These are phyloP conservation scores for Ptilorrhoa leucosticta DNA, from an alignment of 2,113 vertebrate genomes.

Conservation along the genomic window DNA sequence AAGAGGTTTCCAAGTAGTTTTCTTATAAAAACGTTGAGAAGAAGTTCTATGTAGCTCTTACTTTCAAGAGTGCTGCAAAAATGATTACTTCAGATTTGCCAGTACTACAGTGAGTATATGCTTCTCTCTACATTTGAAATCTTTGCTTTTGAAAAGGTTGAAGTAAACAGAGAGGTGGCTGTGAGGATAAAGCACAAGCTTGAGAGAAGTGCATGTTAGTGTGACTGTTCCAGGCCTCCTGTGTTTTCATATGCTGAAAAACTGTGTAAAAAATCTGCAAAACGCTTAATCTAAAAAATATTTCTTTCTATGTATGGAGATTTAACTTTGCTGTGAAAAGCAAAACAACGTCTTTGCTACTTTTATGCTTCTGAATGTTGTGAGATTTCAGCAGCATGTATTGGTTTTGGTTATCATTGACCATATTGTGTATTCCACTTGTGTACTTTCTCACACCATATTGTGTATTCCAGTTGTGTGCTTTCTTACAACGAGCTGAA, in stretches of 20 bases:
- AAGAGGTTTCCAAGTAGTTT: conserved; percentile 37
- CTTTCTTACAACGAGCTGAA: background rate
- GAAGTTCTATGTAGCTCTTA: conserved; percentile 65
- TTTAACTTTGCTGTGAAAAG: background rate
- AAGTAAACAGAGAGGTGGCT: background rate
- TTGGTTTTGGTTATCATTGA: background rate
- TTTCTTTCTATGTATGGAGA: background rate
- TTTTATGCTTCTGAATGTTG: background rate
- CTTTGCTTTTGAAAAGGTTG: background rate
- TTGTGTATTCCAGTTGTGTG: background rate
- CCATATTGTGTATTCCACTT: background rate
- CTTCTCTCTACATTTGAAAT: background rate
- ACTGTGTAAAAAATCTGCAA: background rate
- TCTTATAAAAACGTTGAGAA: conserved; percentile 41
- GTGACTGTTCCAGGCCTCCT: background rate
- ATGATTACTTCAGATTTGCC: conserved; percentile 98
- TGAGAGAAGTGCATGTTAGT: background rate
- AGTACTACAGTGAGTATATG: conserved; percentile 88
- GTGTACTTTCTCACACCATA: background rate
- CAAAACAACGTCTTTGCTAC: background rate
- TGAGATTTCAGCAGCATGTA: background rate
- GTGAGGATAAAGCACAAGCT: background rate
- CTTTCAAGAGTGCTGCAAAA: conserved; percentile 67
- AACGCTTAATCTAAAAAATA: background rate
- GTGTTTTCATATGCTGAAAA: background rate